A percentile compares a stretch with the other conserved stretches of the same genome.
phyloP scores from a whole-genome alignment of 92 coral and sea anemone species.

The Parazoanthus swiftii region DNA sequence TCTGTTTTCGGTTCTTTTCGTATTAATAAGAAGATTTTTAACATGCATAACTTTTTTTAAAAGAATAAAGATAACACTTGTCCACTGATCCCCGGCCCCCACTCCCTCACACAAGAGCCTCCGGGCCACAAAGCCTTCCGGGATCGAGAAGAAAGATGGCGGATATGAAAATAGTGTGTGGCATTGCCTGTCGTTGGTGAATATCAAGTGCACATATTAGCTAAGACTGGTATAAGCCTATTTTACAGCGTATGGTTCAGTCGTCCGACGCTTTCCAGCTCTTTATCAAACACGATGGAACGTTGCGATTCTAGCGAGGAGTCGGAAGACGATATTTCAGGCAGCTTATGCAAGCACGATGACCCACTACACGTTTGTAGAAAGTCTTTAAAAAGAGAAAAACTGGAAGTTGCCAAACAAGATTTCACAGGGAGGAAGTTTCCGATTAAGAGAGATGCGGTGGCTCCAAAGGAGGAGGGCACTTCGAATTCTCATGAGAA shows the following conservation, averaged over 20 bases:
- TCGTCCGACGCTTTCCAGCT: neutral
- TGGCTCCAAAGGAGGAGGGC: too few relatives aligned
- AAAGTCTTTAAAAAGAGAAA: conserved; percentile 8
- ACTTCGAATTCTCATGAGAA: neutral
- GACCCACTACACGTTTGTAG: conserved; percentile 14
- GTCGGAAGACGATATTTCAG: conserved; percentile 22
- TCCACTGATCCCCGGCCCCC: neutral
- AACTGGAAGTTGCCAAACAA: conserved; percentile 10
- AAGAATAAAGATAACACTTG: neutral
- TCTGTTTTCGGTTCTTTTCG: neutral
- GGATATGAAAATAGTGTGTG: neutral
- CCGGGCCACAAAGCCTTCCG: neutral
- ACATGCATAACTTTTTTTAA: too few relatives aligned
- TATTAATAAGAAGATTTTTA: too few relatives aligned
- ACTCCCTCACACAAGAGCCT: neutral
- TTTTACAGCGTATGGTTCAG: neutral
- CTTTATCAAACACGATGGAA: conserved; percentile 3
- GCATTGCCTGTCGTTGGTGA: too few relatives aligned
- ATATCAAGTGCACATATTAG: neutral
- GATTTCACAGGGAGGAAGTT: neutral
- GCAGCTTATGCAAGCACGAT: neutral
- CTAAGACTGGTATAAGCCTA: neutral
- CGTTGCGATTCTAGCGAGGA: neutral
- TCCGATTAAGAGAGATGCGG: neutral
- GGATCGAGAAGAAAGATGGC: conserved; percentile 9